Evolutionary conservation across 2,888 invertebrate genomes (phyloP).

Genomic region (Lamellibrachia columna): DNA sequence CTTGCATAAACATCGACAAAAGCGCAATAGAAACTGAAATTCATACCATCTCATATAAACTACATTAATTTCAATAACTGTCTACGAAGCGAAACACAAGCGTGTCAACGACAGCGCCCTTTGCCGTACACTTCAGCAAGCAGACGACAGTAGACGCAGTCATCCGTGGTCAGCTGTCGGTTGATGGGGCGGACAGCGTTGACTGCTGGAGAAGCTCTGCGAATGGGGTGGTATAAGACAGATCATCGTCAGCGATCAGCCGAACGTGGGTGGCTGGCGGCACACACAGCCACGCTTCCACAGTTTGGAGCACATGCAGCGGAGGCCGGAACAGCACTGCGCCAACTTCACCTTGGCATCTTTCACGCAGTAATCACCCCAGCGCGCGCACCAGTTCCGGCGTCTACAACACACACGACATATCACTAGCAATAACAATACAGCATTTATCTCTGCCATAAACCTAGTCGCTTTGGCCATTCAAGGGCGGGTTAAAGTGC

Average conservation of each 20-base stretch:
- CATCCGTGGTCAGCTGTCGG: not conserved
- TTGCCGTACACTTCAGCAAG: too few relatives aligned
- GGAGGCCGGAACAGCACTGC: slow-evolving; percentile 27
- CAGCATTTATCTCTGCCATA: not conserved
- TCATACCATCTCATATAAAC: not conserved
- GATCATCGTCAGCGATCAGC: not conserved
- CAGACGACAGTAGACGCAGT: not conserved
- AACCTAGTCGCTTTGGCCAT: too few relatives aligned
- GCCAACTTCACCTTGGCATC: slow-evolving; percentile 24
- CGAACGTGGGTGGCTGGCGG: slow-evolving; percentile 11
- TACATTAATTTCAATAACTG: not conserved
- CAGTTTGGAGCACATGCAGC: slow-evolving; percentile 29
- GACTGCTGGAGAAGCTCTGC: not conserved
- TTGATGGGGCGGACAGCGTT: not conserved
- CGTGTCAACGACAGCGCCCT: not conserved
- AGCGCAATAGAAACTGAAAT: not conserved
- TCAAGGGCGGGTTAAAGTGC: too few relatives aligned
- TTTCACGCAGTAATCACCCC: slow-evolving; percentile 34
- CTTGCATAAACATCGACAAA: not conserved
- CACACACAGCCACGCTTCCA: slow-evolving; percentile 11
- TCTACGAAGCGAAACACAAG: not conserved
- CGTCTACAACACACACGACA: not conserved
- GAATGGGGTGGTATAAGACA: not conserved
- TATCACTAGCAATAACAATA: not conserved
- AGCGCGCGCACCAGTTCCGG: slow-evolving; percentile 27